Evolutionary conservation across 2,888 invertebrate genomes (phyloP).

Genomic region (Teleiodes luculella): DNA sequence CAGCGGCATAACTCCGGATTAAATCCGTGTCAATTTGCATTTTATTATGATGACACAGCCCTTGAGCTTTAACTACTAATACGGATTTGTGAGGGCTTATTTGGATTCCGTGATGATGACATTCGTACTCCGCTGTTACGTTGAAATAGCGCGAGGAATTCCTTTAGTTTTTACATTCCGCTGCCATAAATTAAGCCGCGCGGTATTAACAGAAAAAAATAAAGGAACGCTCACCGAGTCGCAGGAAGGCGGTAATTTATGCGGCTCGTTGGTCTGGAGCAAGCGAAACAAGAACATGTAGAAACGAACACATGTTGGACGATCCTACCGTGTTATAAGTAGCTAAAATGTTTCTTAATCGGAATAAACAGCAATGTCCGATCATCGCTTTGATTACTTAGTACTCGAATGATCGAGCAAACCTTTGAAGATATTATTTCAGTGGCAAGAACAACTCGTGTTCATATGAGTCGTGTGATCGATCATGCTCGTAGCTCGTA

Average conservation of each 20-base stretch:
- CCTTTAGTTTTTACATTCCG: conserved; percentile 39
- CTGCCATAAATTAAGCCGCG: conserved; percentile 49
- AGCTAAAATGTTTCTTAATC: not conserved
- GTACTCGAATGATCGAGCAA: not conserved
- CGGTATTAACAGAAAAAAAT: conserved; percentile 44
- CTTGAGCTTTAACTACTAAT: conserved; percentile 62
- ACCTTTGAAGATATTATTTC: conserved; percentile 32
- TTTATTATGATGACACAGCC: conserved; percentile 67
- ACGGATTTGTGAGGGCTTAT: conserved; percentile 54
- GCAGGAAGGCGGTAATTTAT: conserved; percentile 59
- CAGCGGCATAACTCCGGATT: conserved; percentile 66
- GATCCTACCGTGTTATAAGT: conserved; percentile 16
- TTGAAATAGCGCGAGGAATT: conserved; percentile 35
- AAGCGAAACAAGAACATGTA: conserved; percentile 48
- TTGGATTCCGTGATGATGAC: conserved; percentile 38
- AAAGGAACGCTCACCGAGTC: conserved; percentile 46
- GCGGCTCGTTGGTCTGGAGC: conserved; percentile 43
- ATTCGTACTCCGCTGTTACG: conserved; percentile 14
- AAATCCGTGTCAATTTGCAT: conserved; percentile 74
- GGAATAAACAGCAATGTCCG: not conserved
- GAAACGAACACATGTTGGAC: conserved; percentile 36
- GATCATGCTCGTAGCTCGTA: conserved; percentile 39
- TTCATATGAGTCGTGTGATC: conserved; percentile 36
- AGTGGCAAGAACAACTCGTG: conserved; percentile 28
- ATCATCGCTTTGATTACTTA: not conserved